Evolutionary conservation across 35 echinoderm and acorn worm species (phyloP), one percentile per base, ranked within the genome.

Genomic region (Lytechinus pictus): DNA sequence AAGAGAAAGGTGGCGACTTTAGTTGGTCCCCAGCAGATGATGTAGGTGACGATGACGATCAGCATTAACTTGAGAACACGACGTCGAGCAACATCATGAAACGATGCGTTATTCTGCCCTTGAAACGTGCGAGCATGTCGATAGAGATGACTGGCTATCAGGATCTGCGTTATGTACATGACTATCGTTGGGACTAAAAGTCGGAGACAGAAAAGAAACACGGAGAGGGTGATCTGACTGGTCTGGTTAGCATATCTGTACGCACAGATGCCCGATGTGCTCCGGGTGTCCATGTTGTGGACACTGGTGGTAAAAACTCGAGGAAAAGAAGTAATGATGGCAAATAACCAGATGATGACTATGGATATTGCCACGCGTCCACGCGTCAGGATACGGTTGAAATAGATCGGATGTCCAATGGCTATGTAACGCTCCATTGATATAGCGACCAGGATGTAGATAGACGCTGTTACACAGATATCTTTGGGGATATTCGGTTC

Each of bases 11-110:
- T 10, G 12, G 91, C 91, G 3, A 54, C n/a, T 27, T 93, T 53
- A 9, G 1, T 27, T 14, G 91, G 91, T 54, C 91, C 91, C 91
- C 91, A 93, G 54, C 91, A 93, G 52, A 93, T 53, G 10, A 93
- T 54, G 91, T 52, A 93, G 11, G 53, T 93, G 9, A 93, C 19
- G 54, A 93, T 53, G 52, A 93, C 91, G 16, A 57, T 93, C 11
- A 93, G 53, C n/a, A 93, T 29, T 13, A 93, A 56, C 91, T 93
- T 27, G 1, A 93, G 28, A 29, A 93, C 91, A 10, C 91, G 91
- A 56, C 27, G 91, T 21, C 54, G 55, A 57, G 91, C 91, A 57
- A 93, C 91, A 3, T 21, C 28, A n/a, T 57, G 91, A 93, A 93
- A 57, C 9, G 91, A 93, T 27, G 91, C 4, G 52, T 93, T 57